Conservation (phyloP, 2,888 invertebrate genomes). For the Crocallis elinguaria region DNA sequence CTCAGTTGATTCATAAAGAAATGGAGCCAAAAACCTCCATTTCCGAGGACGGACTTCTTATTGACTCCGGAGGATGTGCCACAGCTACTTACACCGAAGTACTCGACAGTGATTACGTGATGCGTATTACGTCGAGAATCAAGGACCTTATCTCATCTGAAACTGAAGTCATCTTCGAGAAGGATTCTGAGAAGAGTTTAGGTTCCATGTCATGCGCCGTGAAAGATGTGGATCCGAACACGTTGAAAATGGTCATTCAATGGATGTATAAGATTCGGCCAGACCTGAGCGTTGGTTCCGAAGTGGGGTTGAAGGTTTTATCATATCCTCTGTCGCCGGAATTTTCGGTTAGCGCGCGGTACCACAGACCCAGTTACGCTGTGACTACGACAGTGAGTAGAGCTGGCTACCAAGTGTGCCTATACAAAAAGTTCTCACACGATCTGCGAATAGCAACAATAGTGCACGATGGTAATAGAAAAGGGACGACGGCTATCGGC, state of each 20-base stretch:
- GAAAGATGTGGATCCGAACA: conserved; percentile 71
- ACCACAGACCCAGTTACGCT: conserved; percentile 57
- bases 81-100: conserved; percentile 70
- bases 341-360: conserved; percentile 69
- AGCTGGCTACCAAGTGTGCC: conserved; percentile 68
- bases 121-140: conserved; percentile 71
- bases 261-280: conserved; percentile 69
- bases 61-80: conserved; percentile 71
- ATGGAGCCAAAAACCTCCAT: conserved; percentile 55
- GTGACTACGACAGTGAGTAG: conserved; percentile 69
- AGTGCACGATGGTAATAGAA: conserved; percentile 59
- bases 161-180: conserved; percentile 70
- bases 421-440: conserved; percentile 67
- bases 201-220: conserved; percentile 62
- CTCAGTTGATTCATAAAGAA: conserved; percentile 71
- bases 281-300: conserved; percentile 66
- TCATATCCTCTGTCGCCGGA: conserved; percentile 57
- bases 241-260: conserved; percentile 65
- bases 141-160: conserved; percentile 74
- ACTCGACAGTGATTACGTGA: conserved; percentile 60
- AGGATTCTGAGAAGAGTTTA: conserved; percentile 57
- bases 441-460: conserved; percentile 70
- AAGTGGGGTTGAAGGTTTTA: conserved; percentile 64
- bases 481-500: conserved; percentile 58
- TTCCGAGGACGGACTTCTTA: conserved; percentile 60